These are phyloP conservation scores for Barbus barbus DNA, from an alignment of 2,113 vertebrate species.

Conservation along the genomic window DNA sequence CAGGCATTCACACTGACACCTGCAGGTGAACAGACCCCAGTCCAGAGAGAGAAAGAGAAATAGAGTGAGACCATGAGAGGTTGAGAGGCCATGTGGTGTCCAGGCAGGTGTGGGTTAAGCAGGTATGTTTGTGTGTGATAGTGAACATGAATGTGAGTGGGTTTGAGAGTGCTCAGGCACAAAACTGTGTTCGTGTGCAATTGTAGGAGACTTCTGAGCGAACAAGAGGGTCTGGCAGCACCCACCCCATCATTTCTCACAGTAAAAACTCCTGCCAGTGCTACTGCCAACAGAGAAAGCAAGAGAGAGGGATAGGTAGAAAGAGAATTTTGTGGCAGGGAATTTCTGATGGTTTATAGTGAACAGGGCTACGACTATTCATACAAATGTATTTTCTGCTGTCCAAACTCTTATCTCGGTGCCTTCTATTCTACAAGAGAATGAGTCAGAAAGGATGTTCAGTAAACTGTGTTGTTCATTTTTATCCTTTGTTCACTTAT, in stretches of 20 bases:
- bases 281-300: conserved; percentile 63
- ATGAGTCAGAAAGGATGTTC: background rate
- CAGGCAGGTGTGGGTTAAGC: conserved; percentile 21
- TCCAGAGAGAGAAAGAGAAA: conserved; percentile 2
- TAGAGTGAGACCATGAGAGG: background rate
- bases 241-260: conserved; percentile 70
- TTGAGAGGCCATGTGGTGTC: background rate
- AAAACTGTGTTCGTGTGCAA: conserved; percentile 40
- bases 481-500: background rate
- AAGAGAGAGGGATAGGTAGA: conserved; percentile 42
- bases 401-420: background rate
- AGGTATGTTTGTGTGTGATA: background rate
- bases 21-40: background rate
- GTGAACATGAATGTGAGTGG: conserved; percentile 23
- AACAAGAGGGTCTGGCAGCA: conserved; percentile 68
- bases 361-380: background rate
- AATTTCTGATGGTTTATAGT: background rate
- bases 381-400: conserved; percentile 1
- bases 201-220: conserved; percentile 57
- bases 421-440: background rate
- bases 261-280: conserved; percentile 72
- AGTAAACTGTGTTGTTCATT: background rate
- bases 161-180: conserved; percentile 28
- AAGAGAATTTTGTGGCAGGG: conserved; percentile 43
- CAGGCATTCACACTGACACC: conserved; percentile 30